A percentile compares a stretch with the other conserved stretches of the same genome.
Evolutionary conservation across 2,113 vertebrate species (phyloP).

Genomic region (Oreochromis tanganicae): DNA sequence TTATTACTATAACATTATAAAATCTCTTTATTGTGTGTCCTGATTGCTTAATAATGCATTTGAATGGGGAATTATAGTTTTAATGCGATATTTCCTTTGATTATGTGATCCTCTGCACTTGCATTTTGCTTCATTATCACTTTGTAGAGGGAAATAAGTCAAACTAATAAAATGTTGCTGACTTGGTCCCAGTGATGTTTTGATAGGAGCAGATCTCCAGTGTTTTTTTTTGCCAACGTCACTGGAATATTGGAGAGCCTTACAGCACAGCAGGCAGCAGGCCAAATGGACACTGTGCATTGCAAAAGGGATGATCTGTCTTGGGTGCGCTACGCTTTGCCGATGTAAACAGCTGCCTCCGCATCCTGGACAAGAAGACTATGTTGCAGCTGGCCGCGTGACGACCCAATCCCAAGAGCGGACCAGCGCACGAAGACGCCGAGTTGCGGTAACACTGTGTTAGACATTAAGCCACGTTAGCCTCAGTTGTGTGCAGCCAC

Average conservation of each 20-base stretch:
- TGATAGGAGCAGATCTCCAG: slow-evolving; percentile 31
- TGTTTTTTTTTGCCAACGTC: slow-evolving; percentile 48
- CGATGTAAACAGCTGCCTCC: slow-evolving; percentile 30
- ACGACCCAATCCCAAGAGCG: not conserved
- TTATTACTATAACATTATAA: not conserved
- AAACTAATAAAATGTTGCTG: slow-evolving; percentile 52
- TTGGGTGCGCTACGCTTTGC: slow-evolving; percentile 28
- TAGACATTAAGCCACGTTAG: not conserved
- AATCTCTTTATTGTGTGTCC: not conserved
- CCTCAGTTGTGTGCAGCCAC: not conserved
- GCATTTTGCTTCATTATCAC: slow-evolving; percentile 40
- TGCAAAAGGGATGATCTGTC: slow-evolving; percentile 35
- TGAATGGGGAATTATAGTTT: not conserved
- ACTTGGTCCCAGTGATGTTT: slow-evolving; percentile 42
- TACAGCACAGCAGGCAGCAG: slow-evolving; percentile 46
- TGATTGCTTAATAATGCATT: slow-evolving; percentile 20
- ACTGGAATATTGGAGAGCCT: slow-evolving; percentile 56
- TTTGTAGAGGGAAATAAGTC: slow-evolving; percentile 17
- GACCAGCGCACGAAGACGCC: not conserved
- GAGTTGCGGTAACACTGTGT: not conserved
- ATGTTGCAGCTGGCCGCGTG: not conserved
- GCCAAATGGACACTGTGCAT: slow-evolving; percentile 65
- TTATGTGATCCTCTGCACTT: not conserved
- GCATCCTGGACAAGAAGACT: not conserved
- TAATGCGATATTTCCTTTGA: slow-evolving; percentile 10